Percentiles rank a stretch among this genome's conserved stretches.
Evolutionary conservation across 2,797 vertebrate species (phyloP).

Genomic region (Hypotaenidia okinawae): DNA sequence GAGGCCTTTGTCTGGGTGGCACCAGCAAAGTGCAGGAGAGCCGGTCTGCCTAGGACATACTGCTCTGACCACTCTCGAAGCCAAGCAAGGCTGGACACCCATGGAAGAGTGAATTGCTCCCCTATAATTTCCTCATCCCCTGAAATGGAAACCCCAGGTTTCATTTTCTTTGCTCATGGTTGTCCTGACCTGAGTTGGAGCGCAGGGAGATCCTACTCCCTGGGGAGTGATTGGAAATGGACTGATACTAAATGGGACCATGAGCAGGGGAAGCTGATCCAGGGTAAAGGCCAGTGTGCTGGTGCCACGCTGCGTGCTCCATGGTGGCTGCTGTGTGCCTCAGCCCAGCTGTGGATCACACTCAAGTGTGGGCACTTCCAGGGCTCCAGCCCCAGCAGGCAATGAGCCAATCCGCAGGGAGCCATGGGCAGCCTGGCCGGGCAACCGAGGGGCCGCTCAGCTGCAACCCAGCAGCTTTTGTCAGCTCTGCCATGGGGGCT

Average conservation of each 20-base stretch:
- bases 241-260: neutral
- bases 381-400: neutral
- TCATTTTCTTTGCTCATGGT: neutral
- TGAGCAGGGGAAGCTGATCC: neutral
- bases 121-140: neutral
- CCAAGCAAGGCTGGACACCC: neutral
- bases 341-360: neutral
- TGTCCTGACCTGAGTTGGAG: neutral
- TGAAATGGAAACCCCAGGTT: neutral
- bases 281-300: neutral
- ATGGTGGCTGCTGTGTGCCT: neutral
- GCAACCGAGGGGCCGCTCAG: accelerated
- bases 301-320: neutral
- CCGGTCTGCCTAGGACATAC: neutral
- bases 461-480: neutral
- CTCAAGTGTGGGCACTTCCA: neutral
- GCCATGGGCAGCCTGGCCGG: neutral
- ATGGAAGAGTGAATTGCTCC: neutral
- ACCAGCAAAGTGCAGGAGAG: neutral
- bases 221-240: neutral
- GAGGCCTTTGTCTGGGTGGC: neutral
- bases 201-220: neutral
- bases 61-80: neutral
- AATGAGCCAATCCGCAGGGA: neutral
- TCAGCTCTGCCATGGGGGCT: neutral